These are phyloP conservation scores for Delphinapterus leucas DNA, from an alignment of 2,113 vertebrate species.

Conservation along the genomic window DNA sequence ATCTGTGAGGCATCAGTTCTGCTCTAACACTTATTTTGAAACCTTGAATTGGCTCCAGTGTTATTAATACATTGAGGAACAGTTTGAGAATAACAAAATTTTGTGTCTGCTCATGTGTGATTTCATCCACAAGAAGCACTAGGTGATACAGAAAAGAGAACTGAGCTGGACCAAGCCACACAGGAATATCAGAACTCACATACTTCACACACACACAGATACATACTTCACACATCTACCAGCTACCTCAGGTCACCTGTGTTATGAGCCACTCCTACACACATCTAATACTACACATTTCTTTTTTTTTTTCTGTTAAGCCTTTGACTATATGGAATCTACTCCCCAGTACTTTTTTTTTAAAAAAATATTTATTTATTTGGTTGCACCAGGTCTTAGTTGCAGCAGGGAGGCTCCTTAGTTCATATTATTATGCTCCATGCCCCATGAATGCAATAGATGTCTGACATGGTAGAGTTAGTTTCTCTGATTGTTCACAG, in stretches of 20 bases:
- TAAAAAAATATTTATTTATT: too few relatives aligned
- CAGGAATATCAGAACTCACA: too few relatives aligned
- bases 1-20: background rate
- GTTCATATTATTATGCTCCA: background rate
- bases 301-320: background rate
- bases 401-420: too few relatives aligned
- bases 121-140: background rate
- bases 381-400: too few relatives aligned
- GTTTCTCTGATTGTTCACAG: background rate
- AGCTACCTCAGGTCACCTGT: rapidly evolving
- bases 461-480: background rate
- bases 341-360: background rate
- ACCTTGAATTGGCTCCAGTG: background rate
- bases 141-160: background rate
- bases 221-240: too few relatives aligned
- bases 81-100: background rate
- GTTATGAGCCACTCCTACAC: background rate
- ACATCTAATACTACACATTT: background rate
- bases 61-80: background rate
- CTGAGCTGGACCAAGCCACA: background rate
- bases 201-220: background rate
- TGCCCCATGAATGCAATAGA: background rate
- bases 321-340: background rate
- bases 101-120: background rate
- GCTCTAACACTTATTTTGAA: background rate